A percentile compares a stretch with the other conserved stretches of the same genome.
Evolutionary conservation across 2,888 invertebrate genomes (phyloP).

Genomic region (Parnassius orleans): DNA sequence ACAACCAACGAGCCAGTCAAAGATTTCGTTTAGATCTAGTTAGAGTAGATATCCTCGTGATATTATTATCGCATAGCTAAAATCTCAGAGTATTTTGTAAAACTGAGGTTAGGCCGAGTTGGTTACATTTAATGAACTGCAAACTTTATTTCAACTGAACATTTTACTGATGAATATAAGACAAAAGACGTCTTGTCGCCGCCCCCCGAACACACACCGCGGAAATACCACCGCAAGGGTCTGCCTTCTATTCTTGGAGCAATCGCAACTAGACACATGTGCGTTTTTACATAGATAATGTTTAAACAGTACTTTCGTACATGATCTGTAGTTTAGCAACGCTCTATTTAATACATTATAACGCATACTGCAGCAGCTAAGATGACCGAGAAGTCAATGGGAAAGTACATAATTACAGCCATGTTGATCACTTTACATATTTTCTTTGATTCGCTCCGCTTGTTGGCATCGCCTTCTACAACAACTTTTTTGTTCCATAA

Average conservation of each 20-base stretch:
- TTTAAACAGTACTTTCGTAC: not conserved
- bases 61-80: too few species aligned
- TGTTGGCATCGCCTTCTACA: conserved; percentile 14
- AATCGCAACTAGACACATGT: not conserved
- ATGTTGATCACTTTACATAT: conserved; percentile 33
- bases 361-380: not conserved
- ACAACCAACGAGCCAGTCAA: too few species aligned
- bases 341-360: conserved; percentile 16
- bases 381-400: conserved; percentile 7
- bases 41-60: too few species aligned
- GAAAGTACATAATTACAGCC: conserved; percentile 27
- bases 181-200: not conserved
- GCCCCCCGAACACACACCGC: not conserved
- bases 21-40: too few species aligned
- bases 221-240: not conserved
- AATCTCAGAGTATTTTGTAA: too few species aligned
- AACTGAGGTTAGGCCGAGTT: too few species aligned
- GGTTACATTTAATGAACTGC: too few species aligned
- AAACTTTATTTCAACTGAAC: too few species aligned
- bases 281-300: not conserved
- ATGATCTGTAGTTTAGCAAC: not conserved
- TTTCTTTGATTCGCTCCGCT: conserved; percentile 39
- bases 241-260: not conserved
- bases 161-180: not conserved
- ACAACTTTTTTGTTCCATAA: too few species aligned